Percentiles rank a stretch among this genome's conserved stretches.
Evolutionary conservation across 2,113 vertebrate genomes (phyloP).

Genomic region (Toxotes jaculatrix): DNA sequence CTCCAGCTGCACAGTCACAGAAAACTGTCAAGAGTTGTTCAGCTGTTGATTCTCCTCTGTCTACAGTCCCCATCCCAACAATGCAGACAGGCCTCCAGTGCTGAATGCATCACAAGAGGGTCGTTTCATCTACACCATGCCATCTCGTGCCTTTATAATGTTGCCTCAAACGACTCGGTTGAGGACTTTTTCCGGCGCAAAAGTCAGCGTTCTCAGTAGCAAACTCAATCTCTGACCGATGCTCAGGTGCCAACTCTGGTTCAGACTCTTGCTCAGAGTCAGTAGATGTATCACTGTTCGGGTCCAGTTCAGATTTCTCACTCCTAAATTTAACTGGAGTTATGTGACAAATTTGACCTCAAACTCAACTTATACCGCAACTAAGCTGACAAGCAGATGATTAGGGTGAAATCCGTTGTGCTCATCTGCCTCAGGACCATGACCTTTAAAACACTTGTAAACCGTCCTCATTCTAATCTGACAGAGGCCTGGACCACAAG

Average conservation of each 20-base stretch:
- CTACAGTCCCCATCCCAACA: background rate
- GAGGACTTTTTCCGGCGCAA: background rate
- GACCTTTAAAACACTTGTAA: slow-evolving; percentile 26
- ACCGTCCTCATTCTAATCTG: slow-evolving; percentile 8
- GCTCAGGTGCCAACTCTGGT: background rate
- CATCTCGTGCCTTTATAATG: background rate
- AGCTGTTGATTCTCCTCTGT: background rate
- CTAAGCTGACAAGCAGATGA: slow-evolving; percentile 4
- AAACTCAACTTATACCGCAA: background rate
- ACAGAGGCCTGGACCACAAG: slow-evolving; percentile 6
- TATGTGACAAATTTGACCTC: background rate
- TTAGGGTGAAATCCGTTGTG: background rate
- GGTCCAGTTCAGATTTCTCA: background rate
- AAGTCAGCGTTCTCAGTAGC: background rate
- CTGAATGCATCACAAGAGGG: background rate
- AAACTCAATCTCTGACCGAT: background rate
- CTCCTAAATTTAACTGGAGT: background rate
- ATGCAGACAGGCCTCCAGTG: background rate
- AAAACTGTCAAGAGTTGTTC: background rate
- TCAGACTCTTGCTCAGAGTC: background rate
- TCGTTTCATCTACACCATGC: background rate
- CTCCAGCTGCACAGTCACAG: background rate
- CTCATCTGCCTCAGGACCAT: background rate
- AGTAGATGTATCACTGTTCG: background rate
- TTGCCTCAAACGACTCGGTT: background rate